Evolutionary conservation across 2,888 invertebrate species (phyloP).

Genomic region (Caprella mutica): DNA sequence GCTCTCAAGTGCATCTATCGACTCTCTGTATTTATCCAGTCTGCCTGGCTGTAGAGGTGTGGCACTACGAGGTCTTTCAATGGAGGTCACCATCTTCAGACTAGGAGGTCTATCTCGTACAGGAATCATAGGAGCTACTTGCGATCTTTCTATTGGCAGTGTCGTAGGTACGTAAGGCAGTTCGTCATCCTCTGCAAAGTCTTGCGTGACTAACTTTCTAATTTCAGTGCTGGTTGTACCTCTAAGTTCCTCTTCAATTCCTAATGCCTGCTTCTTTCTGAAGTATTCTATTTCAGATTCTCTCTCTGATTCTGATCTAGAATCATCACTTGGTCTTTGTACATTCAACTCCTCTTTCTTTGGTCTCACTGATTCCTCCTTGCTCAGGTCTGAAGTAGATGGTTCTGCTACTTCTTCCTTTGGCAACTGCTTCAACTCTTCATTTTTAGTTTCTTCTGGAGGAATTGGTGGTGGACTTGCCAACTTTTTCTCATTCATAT

Average conservation of each 20-base stretch:
- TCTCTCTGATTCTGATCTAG: conserved; percentile 56
- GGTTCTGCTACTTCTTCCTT: not conserved
- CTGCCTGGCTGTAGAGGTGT: conserved; percentile 60
- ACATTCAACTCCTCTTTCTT: conserved; percentile 10
- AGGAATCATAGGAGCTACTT: conserved; percentile 68
- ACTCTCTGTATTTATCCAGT: conserved; percentile 53
- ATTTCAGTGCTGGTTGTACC: conserved; percentile 46
- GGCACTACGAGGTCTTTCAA: conserved; percentile 61
- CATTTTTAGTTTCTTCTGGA: not conserved
- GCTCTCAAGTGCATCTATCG: conserved; percentile 9
- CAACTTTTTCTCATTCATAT: not conserved
- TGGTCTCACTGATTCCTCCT: not conserved
- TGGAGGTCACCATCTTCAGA: conserved; percentile 51
- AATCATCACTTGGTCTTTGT: not conserved
- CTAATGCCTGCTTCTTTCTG: conserved; percentile 37
- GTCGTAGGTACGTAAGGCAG: conserved; percentile 83
- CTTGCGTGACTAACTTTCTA: conserved; percentile 55
- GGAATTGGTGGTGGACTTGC: not conserved
- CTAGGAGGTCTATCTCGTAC: conserved; percentile 51
- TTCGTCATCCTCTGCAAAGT: conserved; percentile 62
- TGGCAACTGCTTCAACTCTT: not conserved
- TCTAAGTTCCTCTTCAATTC: conserved; percentile 49
- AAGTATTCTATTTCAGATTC: conserved; percentile 52
- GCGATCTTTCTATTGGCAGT: conserved; percentile 68
- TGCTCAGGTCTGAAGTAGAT: not conserved